Evolutionary conservation across 2,888 invertebrate species (phyloP).

Genomic region (Fragum whitleyi): DNA sequence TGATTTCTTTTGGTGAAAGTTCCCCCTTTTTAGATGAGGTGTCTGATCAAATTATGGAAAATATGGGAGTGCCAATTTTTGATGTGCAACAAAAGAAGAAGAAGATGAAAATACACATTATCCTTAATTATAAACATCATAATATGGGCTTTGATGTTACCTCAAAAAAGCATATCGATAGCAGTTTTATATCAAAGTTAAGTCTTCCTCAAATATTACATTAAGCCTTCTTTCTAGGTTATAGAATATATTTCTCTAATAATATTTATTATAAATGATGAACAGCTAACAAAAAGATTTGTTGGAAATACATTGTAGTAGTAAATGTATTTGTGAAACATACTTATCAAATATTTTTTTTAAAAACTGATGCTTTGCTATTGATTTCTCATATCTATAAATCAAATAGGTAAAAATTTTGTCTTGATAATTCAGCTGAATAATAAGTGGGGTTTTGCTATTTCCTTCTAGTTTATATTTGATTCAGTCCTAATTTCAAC

Average conservation of each 20-base stretch:
- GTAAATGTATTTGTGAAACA: no score
- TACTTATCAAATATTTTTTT: no score
- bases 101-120: conserved; percentile 6
- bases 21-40: not conserved
- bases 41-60: conserved; percentile 4
- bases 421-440: no score
- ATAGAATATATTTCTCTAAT: not conserved
- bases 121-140: conserved; percentile 5
- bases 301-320: no score
- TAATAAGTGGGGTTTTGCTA: no score
- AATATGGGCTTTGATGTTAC: conserved; percentile 1
- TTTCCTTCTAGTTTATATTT: no score
- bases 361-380: no score
- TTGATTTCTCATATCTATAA: no score
- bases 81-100: not conserved
- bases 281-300: no score
- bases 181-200: conserved; percentile 9
- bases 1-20: no score
- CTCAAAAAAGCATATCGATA: not conserved
- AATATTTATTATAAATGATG: not conserved
- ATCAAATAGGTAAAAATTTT: no score
- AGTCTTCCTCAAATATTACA: conserved; percentile 1
- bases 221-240: not conserved
- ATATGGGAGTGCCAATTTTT: not conserved
- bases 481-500: no score